Percentiles rank a stretch among this genome's conserved stretches.
phyloP scores from a whole-genome alignment of 2,888 invertebrate genomes.

The Temnothorax unifasciatus region DNA sequence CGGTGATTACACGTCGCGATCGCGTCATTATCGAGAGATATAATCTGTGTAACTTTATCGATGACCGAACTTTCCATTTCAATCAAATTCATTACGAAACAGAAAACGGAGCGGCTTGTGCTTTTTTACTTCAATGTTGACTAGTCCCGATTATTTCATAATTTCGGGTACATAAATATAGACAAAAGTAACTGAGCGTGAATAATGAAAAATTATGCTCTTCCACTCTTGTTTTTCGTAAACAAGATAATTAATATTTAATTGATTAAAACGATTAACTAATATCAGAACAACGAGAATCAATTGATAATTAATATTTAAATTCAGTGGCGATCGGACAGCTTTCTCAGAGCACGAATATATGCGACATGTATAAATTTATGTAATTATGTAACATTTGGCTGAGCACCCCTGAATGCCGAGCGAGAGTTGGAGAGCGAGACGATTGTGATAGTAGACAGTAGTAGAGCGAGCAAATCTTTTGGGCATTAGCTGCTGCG shows the following conservation, averaged over 20 bases:
- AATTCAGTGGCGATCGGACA: not conserved
- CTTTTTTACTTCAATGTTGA: not conserved
- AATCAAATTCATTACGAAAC: not conserved
- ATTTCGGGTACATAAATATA: not conserved
- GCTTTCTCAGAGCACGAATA: not conserved
- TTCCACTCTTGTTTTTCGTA: not conserved
- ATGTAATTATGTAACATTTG: constrained; percentile 3
- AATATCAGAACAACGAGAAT: not conserved
- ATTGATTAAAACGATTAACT: not conserved
- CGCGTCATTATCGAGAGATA: not conserved
- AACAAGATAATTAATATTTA: not conserved
- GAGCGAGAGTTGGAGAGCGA: not conserved
- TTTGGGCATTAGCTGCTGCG: not conserved
- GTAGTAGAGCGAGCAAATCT: not conserved
- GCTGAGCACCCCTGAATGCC: not conserved
- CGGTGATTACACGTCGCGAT: not conserved
- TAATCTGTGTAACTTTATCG: not conserved
- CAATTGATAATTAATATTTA: not conserved
- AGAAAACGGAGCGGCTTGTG: not conserved
- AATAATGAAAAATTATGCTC: not conserved
- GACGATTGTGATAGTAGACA: not conserved
- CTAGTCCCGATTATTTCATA: not conserved
- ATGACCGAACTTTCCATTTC: not conserved
- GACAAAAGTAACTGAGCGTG: not conserved
- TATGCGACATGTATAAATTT: not conserved